phyloP scores from a whole-genome alignment of 2,888 invertebrate species.

The Laspeyria flexula region DNA sequence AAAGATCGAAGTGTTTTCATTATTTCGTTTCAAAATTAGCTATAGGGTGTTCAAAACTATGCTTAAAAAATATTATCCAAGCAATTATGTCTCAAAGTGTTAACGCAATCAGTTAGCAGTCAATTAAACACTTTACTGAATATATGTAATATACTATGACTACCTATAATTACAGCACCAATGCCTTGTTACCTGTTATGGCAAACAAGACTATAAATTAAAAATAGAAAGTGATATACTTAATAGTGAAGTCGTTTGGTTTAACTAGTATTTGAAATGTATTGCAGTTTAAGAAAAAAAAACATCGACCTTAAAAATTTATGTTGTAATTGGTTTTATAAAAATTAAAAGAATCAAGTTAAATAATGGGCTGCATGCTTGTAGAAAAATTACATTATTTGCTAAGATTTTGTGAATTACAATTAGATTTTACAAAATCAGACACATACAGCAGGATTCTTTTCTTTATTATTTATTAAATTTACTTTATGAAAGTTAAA shows the following conservation, averaged over 20 bases:
- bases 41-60: neutral
- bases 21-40: neutral
- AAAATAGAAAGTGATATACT: slow-evolving; percentile 21
- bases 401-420: too few species aligned
- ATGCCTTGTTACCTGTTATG: neutral
- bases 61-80: neutral
- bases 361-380: too few species aligned
- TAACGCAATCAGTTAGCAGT: neutral
- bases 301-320: neutral
- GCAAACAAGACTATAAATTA: slow-evolving; percentile 26
- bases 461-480: too few species aligned
- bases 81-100: neutral
- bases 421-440: too few species aligned
- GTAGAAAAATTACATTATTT: too few species aligned
- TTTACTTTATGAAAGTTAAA: too few species aligned
- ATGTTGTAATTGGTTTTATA: too few species aligned
- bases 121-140: neutral
- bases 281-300: too few species aligned
- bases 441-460: too few species aligned
- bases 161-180: neutral
- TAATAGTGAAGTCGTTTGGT: neutral
- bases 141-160: neutral
- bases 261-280: neutral
- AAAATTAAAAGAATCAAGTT: too few species aligned
- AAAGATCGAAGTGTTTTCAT: too few species aligned